phyloP scores from a whole-genome alignment of 2,113 vertebrate species.

The Cochlearius cochlearius region DNA sequence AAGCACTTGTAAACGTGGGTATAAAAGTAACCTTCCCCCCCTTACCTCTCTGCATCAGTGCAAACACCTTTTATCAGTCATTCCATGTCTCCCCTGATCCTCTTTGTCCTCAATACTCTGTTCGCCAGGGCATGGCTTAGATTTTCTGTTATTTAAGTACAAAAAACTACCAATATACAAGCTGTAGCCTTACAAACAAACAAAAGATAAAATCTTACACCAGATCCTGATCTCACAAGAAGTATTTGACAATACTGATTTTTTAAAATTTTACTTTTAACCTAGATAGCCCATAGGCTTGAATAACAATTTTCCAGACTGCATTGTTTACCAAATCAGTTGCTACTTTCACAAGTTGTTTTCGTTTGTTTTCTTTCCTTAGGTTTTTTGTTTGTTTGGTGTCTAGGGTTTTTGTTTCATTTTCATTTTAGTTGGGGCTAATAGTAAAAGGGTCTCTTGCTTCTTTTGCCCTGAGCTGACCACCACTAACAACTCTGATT shows the following conservation, averaged over 20 bases:
- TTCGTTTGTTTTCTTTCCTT: not conserved
- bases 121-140: not conserved
- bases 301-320: not conserved
- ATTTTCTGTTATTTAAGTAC: not conserved
- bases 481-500: not conserved
- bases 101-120: not conserved
- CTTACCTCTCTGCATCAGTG: not conserved
- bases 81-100: not conserved
- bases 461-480: not conserved
- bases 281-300: not conserved
- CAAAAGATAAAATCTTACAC: not conserved
- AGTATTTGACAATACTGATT: not conserved
- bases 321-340: not conserved
- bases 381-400: not conserved
- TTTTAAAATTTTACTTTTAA: not conserved
- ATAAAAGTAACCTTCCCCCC: not conserved
- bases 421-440: not conserved
- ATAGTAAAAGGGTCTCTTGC: not conserved
- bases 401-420: not conserved
- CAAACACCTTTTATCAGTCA: not conserved
- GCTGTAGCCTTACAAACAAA: not conserved
- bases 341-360: not conserved
- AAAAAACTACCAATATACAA: not conserved
- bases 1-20: not conserved
- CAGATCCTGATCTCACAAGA: not conserved